Conservation (phyloP, 2,113 vertebrate species). For the Cyanoderma ruficeps region DNA sequence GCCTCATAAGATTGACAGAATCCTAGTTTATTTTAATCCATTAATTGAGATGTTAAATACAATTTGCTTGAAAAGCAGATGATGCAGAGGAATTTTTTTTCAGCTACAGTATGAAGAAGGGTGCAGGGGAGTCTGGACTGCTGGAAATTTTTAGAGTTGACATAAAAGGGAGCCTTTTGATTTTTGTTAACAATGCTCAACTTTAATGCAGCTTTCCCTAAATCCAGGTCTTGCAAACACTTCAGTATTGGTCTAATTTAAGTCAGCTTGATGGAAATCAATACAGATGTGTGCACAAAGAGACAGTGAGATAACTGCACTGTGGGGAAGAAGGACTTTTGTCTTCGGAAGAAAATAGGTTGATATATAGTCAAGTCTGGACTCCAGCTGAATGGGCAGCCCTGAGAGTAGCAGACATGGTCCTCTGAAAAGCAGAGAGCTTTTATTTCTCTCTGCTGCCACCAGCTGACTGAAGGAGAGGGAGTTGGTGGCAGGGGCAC, state of each 20-base stretch:
- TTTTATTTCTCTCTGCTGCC: conserved; percentile 35
- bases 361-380: not conserved
- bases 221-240: not conserved
- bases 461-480: not conserved
- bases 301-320: not conserved
- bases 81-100: not conserved
- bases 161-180: not conserved
- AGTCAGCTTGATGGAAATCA: not conserved
- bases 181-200: not conserved
- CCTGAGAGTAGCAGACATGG: not conserved
- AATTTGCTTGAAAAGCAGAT: not conserved
- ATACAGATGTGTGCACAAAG: not conserved
- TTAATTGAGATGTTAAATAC: not conserved
- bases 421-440: not conserved
- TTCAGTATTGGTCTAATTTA: not conserved
- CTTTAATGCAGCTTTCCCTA: not conserved
- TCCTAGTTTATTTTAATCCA: not conserved
- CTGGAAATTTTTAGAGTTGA: not conserved
- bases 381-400: not conserved
- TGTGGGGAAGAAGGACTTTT: not conserved
- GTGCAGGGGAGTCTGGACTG: not conserved
- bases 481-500: not conserved
- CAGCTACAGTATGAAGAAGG: not conserved
- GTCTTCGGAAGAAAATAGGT: not conserved
- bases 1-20: not conserved